Conservation (phyloP, 1,140 invertebrate species). For the Rhagoletis zephyria region DNA sequence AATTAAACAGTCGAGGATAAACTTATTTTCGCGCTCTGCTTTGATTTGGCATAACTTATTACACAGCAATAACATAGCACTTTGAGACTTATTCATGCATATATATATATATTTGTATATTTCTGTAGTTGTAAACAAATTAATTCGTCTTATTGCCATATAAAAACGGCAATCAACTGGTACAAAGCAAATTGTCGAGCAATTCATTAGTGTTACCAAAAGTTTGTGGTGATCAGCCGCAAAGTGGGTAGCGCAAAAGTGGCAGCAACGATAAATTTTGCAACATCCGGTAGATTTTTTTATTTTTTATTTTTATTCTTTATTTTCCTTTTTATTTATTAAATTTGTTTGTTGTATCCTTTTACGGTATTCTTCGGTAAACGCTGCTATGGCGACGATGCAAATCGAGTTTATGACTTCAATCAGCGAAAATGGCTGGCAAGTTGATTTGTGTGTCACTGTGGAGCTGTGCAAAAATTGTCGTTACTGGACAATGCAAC, state of each 20-base stretch:
- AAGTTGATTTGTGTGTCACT: not conserved
- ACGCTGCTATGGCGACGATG: not conserved
- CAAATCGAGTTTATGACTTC: constrained; percentile 25
- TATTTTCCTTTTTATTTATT: constrained; percentile 1
- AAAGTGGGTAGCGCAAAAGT: not conserved
- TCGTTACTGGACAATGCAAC: not conserved
- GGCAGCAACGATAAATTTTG: not conserved
- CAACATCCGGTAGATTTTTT: not conserved
- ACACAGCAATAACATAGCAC: not conserved
- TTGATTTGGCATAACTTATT: constrained; percentile 24
- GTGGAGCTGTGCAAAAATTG: not conserved
- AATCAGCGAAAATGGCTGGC: constrained; percentile 19
- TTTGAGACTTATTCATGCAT: not conserved
- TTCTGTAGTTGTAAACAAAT: constrained; percentile 16
- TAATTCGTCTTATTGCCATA: not conserved
- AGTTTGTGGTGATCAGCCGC: constrained; percentile 5
- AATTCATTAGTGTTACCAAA: constrained; percentile 39
- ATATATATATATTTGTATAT: not conserved
- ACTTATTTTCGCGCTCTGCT: constrained; percentile 9
- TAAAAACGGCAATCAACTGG: not conserved
- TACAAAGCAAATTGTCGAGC: constrained; percentile 29
- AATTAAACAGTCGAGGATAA: constrained; percentile 38
- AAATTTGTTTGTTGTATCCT: not conserved
- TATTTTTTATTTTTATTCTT: not conserved
- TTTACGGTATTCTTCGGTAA: not conserved